Evolutionary conservation across 2,113 vertebrate genomes (phyloP).

Genomic region (Capreolus pygargus): DNA sequence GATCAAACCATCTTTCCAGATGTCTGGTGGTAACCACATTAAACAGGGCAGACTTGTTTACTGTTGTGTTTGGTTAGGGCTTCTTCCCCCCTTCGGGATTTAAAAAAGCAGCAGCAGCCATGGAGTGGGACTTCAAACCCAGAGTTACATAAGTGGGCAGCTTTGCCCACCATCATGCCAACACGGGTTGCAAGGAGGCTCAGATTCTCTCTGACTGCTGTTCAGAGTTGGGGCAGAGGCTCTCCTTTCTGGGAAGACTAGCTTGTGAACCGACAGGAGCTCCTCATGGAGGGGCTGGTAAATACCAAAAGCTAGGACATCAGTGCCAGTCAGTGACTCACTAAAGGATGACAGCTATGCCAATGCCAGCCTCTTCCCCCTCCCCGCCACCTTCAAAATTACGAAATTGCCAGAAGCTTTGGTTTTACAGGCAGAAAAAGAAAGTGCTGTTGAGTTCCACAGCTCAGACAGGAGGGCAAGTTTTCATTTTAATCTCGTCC

Average conservation of each 20-base stretch:
- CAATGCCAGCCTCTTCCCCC: constrained; percentile 54
- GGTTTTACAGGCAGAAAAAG: constrained; percentile 21
- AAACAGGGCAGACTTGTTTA: constrained; percentile 72
- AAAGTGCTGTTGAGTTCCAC: neutral
- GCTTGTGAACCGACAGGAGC: neutral
- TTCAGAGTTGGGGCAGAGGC: neutral
- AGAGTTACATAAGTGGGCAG: neutral
- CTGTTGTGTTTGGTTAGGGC: constrained; percentile 74
- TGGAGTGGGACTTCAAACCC: constrained; percentile 2
- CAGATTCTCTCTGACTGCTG: neutral
- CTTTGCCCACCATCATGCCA: neutral
- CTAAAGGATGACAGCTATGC: neutral
- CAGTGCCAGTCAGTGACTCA: neutral
- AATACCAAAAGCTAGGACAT: neutral
- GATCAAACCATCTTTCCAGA: constrained; percentile 83
- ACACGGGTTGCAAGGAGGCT: neutral
- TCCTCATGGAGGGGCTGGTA: neutral
- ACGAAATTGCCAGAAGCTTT: constrained; percentile 26
- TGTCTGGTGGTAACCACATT: constrained; percentile 78
- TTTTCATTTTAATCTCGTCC: neutral
- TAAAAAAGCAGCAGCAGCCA: constrained; percentile 48
- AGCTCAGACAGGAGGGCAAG: neutral
- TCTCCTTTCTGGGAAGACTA: neutral
- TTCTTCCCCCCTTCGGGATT: neutral
- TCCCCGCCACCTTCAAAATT: constrained; percentile 62